phyloP scores from a whole-genome alignment of 2,888 invertebrate species.

The Herminia tarsipennalis region DNA sequence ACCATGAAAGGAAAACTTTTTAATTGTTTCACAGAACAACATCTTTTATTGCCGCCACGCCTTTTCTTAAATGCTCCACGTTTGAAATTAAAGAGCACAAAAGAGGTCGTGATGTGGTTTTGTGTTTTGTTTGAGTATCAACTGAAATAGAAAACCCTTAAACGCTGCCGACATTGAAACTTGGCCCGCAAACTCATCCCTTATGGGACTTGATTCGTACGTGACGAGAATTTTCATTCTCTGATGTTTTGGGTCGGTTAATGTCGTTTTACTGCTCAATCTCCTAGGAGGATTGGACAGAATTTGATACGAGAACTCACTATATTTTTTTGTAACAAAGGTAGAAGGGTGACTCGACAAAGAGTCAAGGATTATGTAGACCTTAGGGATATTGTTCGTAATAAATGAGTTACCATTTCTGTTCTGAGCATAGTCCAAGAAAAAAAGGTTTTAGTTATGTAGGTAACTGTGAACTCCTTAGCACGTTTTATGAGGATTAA shows the following conservation, averaged over 20 bases:
- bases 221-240: conserved; percentile 67
- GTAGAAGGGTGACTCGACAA: conserved; percentile 10
- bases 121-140: conserved; percentile 56
- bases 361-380: conserved; percentile 11
- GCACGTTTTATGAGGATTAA: too few relatives aligned
- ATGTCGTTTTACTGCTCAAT: conserved; percentile 68
- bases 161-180: conserved; percentile 67
- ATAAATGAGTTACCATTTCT: too few relatives aligned
- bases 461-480: too few relatives aligned
- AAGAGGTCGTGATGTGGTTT: conserved; percentile 55
- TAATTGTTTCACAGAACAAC: conserved; percentile 29
- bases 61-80: conserved; percentile 62
- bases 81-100: conserved; percentile 73
- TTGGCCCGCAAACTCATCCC: conserved; percentile 65
- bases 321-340: conserved; percentile 47
- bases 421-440: too few relatives aligned
- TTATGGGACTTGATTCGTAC: conserved; percentile 68
- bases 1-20: too few relatives aligned
- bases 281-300: conserved; percentile 54
- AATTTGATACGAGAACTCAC: conserved; percentile 57
- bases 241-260: conserved; percentile 60
- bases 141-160: conserved; percentile 55
- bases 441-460: too few relatives aligned
- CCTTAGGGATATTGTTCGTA: neutral
- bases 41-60: conserved; percentile 52